Evolutionary conservation across 2,888 invertebrate genomes (phyloP).

Genomic region (Platerodrilus igneus): DNA sequence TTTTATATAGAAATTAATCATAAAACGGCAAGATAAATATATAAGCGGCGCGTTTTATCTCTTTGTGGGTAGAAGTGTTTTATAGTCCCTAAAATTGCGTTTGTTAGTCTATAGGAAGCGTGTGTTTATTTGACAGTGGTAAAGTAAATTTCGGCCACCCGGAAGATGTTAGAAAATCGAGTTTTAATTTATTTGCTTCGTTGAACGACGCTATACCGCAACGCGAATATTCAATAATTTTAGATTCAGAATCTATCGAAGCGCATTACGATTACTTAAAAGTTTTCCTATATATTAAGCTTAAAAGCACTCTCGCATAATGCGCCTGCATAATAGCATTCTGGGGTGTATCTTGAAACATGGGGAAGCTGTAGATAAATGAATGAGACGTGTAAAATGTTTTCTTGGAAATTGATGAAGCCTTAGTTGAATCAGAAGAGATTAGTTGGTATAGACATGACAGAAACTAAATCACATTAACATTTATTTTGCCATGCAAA

Average conservation of each 20-base stretch:
- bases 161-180: slow-evolving; percentile 15
- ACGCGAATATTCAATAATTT: slow-evolving; percentile 21
- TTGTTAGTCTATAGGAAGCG: slow-evolving; percentile 29
- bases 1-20: slow-evolving; percentile 32
- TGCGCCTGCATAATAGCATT: slow-evolving; percentile 22
- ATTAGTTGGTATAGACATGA: no score
- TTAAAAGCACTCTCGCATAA: slow-evolving; percentile 23
- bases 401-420: no score
- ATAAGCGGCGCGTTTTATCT: slow-evolving; percentile 37
- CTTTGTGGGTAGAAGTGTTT: slow-evolving; percentile 33
- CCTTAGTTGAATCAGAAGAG: no score
- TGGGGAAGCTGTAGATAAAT: slow-evolving; percentile 15
- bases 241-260: slow-evolving; percentile 42
- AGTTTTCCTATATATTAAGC: slow-evolving; percentile 44
- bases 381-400: slow-evolving; percentile 9
- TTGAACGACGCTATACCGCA: slow-evolving; percentile 4
- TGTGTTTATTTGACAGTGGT: slow-evolving; percentile 31
- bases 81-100: slow-evolving; percentile 31
- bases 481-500: no score
- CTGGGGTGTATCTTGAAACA: slow-evolving; percentile 15
- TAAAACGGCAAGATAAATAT: slow-evolving; percentile 37
- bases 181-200: slow-evolving; percentile 8
- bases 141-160: slow-evolving; percentile 26
- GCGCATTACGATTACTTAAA: slow-evolving; percentile 43
- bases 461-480: no score